Evolutionary conservation across 2,888 invertebrate genomes (phyloP), one percentile per base, ranked within the genome.

Genomic region (Ormyrus rosae): DNA sequence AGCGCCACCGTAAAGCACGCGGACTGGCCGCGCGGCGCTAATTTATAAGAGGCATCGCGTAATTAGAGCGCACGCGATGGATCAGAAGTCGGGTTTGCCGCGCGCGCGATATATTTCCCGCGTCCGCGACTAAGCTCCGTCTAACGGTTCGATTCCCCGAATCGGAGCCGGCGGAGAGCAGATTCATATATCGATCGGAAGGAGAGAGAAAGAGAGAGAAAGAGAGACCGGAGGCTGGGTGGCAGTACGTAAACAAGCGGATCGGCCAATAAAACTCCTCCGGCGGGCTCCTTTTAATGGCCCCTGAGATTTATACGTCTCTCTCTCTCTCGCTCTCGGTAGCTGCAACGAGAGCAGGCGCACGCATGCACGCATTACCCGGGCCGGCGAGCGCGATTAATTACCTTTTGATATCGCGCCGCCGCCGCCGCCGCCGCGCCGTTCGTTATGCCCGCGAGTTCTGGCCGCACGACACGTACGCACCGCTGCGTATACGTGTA

Each of bases 371-470:
- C 63, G 58, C 79, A 75, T 72, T 77, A 78, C 69, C 74, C 69
- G 19, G 50, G 9, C 56, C 68, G 34, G 34, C 34, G 34, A 34
- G 46, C 65, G 77, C 81, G 78, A 83, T 83, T 83, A 83, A 84
- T 84, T 84, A 80, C 70, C 78, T 71, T 76, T 79, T 78, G 82
- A 82, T 82, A 82, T 77, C 81, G 74, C 75, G 63, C 55, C 56
- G 64, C 56, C n/a, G 13, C 63, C 48, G 9, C n/a, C 56, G 64
- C 56, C n/a, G 13, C 63, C 48, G 9, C 48, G 9, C n/a, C 46
- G 48, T 53, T 80, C 71, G 75, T 76, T 80, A 67, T 45, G 4
- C 34, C 4, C 34, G 34, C 71, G 53, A 50, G 50, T 11, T 55
- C 50, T 55, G 55, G 55, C 48, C 53, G 67, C 51, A 72, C 79